phyloP scores from a whole-genome alignment of 1,140 invertebrate genomes.

The Matsumurasca onukii region DNA sequence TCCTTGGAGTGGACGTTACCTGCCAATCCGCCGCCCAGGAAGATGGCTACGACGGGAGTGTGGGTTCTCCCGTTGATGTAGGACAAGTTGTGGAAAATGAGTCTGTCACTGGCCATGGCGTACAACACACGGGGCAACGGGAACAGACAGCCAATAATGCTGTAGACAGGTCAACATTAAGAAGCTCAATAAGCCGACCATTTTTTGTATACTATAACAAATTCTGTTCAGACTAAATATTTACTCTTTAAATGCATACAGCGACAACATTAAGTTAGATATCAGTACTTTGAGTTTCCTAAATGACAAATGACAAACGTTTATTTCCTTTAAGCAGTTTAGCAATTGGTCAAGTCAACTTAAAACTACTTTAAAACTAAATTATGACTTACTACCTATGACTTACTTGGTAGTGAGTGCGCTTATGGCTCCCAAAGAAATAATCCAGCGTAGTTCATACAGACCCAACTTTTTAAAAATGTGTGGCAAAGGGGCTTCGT shows the following conservation, averaged over 20 bases:
- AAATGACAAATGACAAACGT: conserved; percentile 50
- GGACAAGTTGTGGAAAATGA: conserved; percentile 74
- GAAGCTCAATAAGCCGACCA: background rate
- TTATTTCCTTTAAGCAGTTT: background rate
- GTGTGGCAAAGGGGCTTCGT: background rate
- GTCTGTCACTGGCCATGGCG: conserved; percentile 84
- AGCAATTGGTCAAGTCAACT: background rate
- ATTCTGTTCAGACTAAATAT: too few relatives aligned
- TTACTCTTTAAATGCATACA: too few relatives aligned
- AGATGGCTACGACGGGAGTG: conserved; percentile 79
- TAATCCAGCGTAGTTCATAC: background rate
- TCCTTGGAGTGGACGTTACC: too few relatives aligned
- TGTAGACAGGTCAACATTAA: conserved; percentile 47
- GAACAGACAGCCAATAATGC: conserved; percentile 83
- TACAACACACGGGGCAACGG: conserved; percentile 82
- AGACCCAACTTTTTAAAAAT: background rate
- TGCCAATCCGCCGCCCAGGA: conserved; percentile 64
- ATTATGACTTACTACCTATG: background rate
- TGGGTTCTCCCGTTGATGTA: conserved; percentile 66
- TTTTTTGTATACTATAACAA: background rate
- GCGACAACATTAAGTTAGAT: too few relatives aligned
- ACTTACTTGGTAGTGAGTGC: background rate
- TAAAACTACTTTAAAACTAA: background rate
- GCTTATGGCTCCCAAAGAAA: background rate
- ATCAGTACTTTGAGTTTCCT: too few relatives aligned